Evolutionary conservation across 2,888 invertebrate genomes (phyloP).

Genomic region (Andrena bicolor): DNA sequence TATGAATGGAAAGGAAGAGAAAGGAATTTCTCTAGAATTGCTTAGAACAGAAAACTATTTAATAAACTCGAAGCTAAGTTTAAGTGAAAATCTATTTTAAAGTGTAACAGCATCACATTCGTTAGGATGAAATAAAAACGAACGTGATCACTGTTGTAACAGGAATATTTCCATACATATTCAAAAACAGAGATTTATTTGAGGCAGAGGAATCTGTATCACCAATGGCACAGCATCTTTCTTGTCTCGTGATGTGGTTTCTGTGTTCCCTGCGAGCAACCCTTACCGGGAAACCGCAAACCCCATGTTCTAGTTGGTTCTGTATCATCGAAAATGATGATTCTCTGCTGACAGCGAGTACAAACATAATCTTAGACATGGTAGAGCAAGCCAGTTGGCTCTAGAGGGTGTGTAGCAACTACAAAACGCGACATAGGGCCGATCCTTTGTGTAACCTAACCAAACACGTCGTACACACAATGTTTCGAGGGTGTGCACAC

Average conservation of each 20-base stretch:
- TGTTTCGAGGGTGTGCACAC: slow-evolving; percentile 25
- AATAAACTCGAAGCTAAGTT: no score
- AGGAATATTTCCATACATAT: no score
- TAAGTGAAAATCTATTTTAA: no score
- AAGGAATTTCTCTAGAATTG: no score
- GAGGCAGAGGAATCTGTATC: background rate
- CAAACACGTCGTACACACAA: slow-evolving; percentile 58
- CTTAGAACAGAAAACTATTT: no score
- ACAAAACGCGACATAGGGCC: slow-evolving; percentile 53
- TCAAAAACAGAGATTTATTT: background rate
- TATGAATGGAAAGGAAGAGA: no score
- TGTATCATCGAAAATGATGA: slow-evolving; percentile 49
- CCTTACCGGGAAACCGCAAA: background rate
- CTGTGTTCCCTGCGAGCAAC: background rate
- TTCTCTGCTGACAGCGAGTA: slow-evolving; percentile 55
- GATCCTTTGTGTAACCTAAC: slow-evolving; percentile 71
- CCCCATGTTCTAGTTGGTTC: background rate
- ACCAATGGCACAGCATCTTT: background rate
- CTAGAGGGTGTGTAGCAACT: slow-evolving; percentile 58
- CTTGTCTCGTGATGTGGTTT: background rate
- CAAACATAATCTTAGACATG: slow-evolving; percentile 62
- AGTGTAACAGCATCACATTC: no score
- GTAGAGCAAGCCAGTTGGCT: slow-evolving; percentile 53
- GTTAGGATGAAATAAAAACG: no score
- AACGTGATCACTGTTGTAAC: no score